Percentiles rank a stretch among this genome's conserved stretches.
These are phyloP conservation scores for Dasysyrphus albostriatus DNA, from an alignment of 2,888 invertebrate genomes.

Conservation along the genomic window DNA sequence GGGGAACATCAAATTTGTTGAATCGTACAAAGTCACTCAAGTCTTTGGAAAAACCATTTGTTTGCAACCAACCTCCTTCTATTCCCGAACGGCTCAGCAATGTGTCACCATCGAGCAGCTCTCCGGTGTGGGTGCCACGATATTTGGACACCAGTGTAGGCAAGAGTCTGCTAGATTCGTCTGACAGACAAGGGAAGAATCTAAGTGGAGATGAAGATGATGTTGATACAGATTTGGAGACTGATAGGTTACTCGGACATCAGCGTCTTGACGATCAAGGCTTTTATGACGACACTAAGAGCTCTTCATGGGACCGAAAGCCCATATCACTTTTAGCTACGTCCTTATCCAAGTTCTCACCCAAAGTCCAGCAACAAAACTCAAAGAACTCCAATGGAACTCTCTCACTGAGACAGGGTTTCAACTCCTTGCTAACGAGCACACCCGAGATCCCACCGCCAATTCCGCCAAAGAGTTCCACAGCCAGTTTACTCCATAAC, in stretches of 20 bases:
- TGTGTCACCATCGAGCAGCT: constrained; percentile 84
- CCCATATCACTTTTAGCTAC: constrained; percentile 79
- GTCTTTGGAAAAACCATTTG: constrained; percentile 56
- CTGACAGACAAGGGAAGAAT: constrained; percentile 87
- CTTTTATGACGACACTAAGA: constrained; percentile 92
- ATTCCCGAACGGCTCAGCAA: constrained; percentile 81
- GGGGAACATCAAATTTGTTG: constrained; percentile 46
- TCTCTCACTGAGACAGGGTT: constrained; percentile 80
- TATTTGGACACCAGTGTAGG: constrained; percentile 82
- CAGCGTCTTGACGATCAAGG: constrained; percentile 97
- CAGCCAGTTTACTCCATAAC: constrained; percentile 80
- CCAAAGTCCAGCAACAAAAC: constrained; percentile 82
- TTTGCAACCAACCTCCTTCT: constrained; percentile 79
- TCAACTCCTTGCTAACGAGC: constrained; percentile 83
- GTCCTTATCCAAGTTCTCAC: constrained; percentile 83
- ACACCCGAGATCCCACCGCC: constrained; percentile 82
- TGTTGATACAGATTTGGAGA: constrained; percentile 98
- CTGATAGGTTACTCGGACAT: constrained; percentile 97
- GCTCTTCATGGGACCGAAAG: constrained; percentile 82
- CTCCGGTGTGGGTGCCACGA: constrained; percentile 90
- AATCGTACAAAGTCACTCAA: constrained; percentile 66
- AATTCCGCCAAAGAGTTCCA: constrained; percentile 81
- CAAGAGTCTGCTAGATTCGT: constrained; percentile 80
- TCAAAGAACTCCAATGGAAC: constrained; percentile 79
- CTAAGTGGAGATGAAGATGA: constrained; percentile 90